phyloP scores from a whole-genome alignment of 1,140 invertebrate species.

The Drosophila dunni region DNA sequence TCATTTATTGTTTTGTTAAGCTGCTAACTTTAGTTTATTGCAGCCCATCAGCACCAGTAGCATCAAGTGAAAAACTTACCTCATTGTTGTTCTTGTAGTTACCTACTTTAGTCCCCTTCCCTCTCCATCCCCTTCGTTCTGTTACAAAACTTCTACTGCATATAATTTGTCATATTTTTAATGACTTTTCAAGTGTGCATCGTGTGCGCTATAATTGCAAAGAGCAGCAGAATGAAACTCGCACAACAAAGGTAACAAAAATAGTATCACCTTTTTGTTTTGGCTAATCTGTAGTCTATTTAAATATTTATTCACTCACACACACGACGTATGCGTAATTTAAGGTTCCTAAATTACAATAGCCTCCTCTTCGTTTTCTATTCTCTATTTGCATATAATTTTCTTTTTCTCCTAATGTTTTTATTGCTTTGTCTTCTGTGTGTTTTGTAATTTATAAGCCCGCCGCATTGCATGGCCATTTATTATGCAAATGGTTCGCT shows the following conservation, averaged over 20 bases:
- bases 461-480: constrained; percentile 57
- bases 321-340: constrained; percentile 66
- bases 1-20: constrained; percentile 82
- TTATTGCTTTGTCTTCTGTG: constrained; percentile 21
- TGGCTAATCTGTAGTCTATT: constrained; percentile 65
- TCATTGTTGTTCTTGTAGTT: constrained; percentile 18
- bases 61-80: constrained; percentile 43
- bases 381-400: constrained; percentile 18
- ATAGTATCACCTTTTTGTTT: constrained; percentile 51
- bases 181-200: constrained; percentile 75
- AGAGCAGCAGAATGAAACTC: constrained; percentile 45
- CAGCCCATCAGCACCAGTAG: constrained; percentile 54
- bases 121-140: background rate
- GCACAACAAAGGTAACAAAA: constrained; percentile 11
- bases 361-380: constrained; percentile 5
- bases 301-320: constrained; percentile 24
- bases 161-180: constrained; percentile 81
- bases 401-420: constrained; percentile 4
- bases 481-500: constrained; percentile 70
- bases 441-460: constrained; percentile 65
- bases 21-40: constrained; percentile 82
- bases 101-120: background rate
- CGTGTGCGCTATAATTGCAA: constrained; percentile 61
- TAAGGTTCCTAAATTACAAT: constrained; percentile 52
- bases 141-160: constrained; percentile 31